Evolutionary conservation across 2,888 invertebrate genomes (phyloP), one percentile per base, ranked within the genome.

Genomic region (Cheilosia vulpina): DNA sequence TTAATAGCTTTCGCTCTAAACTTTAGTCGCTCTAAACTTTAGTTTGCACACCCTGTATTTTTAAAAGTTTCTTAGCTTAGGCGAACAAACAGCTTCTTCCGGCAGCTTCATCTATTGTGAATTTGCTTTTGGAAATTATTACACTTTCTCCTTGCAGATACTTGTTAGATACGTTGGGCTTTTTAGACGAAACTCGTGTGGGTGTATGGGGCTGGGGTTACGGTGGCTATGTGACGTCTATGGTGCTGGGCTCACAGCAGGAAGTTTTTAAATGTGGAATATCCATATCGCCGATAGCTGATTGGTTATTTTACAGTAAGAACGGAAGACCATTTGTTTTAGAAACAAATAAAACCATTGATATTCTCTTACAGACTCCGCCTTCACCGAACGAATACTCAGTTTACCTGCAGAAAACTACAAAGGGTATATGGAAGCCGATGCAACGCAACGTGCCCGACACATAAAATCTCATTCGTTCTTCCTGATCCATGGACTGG

Each of bases 121-220:
- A 47, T 62, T 13, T 38, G 4, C 11, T 9, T 55, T 57, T 17
- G 1, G 38, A 62, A 47, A 34, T 57, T 19, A 19, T 41, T n/a
- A 2, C 13, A 38, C 41, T 69, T 71, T 73, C 9, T 34, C 17
- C 17, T 88, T 88, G 13, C 69, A 96, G 96, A 92, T 94, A 96
- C 93, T 94, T 98, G 89, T 93, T 97, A 91, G 95, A 97, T 78
- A 96, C 95, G 60, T 94, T 96, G 89, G 95, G 95, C 90, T 98
- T 95, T 93, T 94, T 98, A 90, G 97, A 98, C 92, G 95, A 96
- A 89, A 95, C 96, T 2, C 94, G 97, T 80, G 96, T 98, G 57
- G 98, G 97, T 9, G 96, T 99, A 76, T 98, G 98, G 98, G 98
- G 98, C 53, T 98, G 98, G 98, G 98, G 98, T 17, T 98, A 98